Percentiles rank a stretch among this genome's conserved stretches.
These are phyloP conservation scores for Ophraella communa DNA, from an alignment of 2,888 invertebrate genomes.

Conservation along the genomic window DNA sequence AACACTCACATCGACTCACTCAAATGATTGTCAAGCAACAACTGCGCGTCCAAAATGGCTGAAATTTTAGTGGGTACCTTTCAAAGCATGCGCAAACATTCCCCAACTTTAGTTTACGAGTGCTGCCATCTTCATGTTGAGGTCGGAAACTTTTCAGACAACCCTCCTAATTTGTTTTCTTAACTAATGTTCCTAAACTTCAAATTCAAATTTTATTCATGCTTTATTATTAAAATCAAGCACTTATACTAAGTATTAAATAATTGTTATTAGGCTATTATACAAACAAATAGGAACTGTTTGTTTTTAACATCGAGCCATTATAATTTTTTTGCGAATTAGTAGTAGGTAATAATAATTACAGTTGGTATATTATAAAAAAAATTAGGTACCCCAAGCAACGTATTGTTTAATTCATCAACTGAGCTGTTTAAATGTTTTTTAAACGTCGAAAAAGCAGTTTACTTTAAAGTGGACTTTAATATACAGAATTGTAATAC, in stretches of 20 bases:
- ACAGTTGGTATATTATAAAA: not conserved
- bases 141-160: too few relatives aligned
- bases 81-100: too few relatives aligned
- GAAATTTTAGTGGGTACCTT: too few relatives aligned
- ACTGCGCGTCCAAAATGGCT: too few relatives aligned
- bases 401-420: not conserved
- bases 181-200: too few relatives aligned
- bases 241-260: not conserved
- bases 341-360: not conserved
- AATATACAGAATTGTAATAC: conserved; percentile 18
- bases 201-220: not conserved
- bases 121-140: too few relatives aligned
- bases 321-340: not conserved
- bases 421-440: conserved; percentile 21
- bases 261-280: not conserved
- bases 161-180: too few relatives aligned
- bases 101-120: too few relatives aligned
- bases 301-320: not conserved
- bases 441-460: conserved; percentile 20
- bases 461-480: conserved; percentile 15
- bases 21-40: too few relatives aligned
- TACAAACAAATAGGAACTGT: not conserved
- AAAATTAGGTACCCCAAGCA: not conserved
- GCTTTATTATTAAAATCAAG: not conserved
- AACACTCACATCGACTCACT: too few relatives aligned